phyloP scores from a whole-genome alignment of 1,140 invertebrate species.

The Dreissena polymorpha region DNA sequence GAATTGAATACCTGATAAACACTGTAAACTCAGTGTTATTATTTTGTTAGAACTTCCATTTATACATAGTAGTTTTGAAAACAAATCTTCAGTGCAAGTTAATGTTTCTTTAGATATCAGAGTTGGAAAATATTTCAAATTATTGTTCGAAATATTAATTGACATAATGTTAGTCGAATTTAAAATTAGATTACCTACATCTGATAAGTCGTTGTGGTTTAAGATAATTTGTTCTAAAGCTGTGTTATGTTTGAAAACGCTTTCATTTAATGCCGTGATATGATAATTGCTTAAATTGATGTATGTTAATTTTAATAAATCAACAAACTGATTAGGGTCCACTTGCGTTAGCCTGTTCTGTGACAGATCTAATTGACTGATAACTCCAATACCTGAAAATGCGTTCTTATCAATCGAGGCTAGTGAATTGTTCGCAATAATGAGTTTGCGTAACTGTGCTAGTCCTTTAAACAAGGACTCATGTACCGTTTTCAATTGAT shows the following conservation, averaged over 20 bases:
- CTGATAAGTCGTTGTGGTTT: background rate
- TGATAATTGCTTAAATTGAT: background rate
- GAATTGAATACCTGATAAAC: background rate
- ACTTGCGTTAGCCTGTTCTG: background rate
- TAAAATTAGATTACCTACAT: background rate
- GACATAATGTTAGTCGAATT: background rate
- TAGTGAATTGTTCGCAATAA: background rate
- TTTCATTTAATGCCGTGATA: slow-evolving; percentile 9
- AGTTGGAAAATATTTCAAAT: background rate
- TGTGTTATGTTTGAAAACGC: background rate
- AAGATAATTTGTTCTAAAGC: background rate
- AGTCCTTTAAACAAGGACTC: background rate
- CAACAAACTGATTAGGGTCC: too few species aligned
- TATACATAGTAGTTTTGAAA: background rate
- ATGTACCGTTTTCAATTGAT: slow-evolving; percentile 3
- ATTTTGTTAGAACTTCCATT: background rate
- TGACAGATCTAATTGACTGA: background rate
- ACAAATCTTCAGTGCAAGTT: background rate
- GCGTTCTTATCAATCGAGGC: background rate
- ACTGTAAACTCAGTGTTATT: background rate
- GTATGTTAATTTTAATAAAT: too few species aligned
- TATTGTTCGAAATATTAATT: slow-evolving; percentile 22
- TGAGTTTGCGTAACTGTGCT: background rate
- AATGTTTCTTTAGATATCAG: background rate
- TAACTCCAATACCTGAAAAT: background rate